Percentiles rank a stretch among this genome's conserved stretches.
These are phyloP conservation scores for Nerophis ophidion DNA, from an alignment of 2,113 vertebrate species.

Conservation along the genomic window DNA sequence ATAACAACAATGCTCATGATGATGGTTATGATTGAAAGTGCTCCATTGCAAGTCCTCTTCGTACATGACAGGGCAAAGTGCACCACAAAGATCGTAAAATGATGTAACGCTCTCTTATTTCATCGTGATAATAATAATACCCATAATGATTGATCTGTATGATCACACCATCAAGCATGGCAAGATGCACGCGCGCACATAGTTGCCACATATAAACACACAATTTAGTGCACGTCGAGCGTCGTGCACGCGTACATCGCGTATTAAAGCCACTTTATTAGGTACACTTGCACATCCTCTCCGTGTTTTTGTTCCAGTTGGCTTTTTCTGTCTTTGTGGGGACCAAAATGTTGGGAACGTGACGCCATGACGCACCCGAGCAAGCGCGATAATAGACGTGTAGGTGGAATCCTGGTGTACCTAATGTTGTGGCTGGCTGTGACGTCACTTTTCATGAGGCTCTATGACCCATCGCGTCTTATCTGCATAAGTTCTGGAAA, in stretches of 20 bases:
- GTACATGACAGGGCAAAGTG: constrained; percentile 30
- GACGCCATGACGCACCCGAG: too few relatives aligned
- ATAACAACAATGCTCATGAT: too few relatives aligned
- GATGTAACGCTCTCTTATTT: neutral
- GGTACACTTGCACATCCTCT: neutral
- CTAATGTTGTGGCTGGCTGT: neutral
- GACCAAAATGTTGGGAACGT: too few relatives aligned
- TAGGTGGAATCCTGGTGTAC: neutral
- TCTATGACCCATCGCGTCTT: neutral
- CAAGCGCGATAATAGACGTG: too few relatives aligned
- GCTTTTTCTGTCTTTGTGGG: too few relatives aligned
- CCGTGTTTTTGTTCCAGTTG: too few relatives aligned
- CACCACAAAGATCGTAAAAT: constrained; percentile 12
- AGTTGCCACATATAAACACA: neutral
- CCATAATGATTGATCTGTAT: neutral
- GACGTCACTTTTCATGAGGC: neutral
- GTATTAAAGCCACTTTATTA: neutral
- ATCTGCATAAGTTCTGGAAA: neutral
- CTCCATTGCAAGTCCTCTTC: neutral
- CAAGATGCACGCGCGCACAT: neutral
- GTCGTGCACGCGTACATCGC: too few relatives aligned
- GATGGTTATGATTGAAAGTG: neutral
- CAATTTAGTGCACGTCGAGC: too few relatives aligned
- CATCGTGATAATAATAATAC: neutral
- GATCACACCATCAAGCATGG: neutral